Base-by-base conservation (phyloP, 1,140 invertebrate species). In the Oryctes rhinoceros region DNA sequence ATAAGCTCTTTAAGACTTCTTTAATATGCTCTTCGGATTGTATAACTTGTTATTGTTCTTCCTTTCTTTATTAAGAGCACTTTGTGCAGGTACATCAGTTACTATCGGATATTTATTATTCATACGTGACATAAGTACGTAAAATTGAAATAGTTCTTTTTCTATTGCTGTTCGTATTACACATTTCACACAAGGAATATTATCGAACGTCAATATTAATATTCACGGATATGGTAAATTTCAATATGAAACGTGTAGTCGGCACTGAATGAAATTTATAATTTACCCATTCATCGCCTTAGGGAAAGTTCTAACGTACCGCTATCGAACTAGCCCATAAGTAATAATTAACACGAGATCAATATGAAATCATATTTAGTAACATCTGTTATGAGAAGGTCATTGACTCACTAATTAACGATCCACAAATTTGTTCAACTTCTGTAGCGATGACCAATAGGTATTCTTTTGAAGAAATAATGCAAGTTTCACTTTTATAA, bases 281-380 rank as follows among this genome's bases (percentile, higher is more conserved):
- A 59, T 59, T 59, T 59, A 59, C 53, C 18, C n/a, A 59, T 59
- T n/a, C 53, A 18, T 59, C 15, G 53, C 7, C 18, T n/a, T 18
- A 59, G 53, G 53, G 53, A 59, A 59, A 59, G 18, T 59, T 59
- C 53, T 59, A 59, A 59, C 53, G 15, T 18, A 59, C 39, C 39
- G 39, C 39, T 44, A 44, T 44, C 39, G 39, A 10, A 44, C 39
- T 44, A 0, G 18, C 53, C 53, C 15, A 59, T 59, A 59, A 18
- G 53, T 59, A 59, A 59, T 59, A 59, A 59, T 59, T 59, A 59
- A 59, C 18, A 59, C 18, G 53, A 59, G 18, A 59, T 59, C 53
- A 18, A 59, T 59, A 59, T 59, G 18, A 59, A 18, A 59, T 18
- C 53, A 59, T 18, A 18, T 59, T 59, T 6, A n/a, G 53, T 7